Evolutionary conservation across 2,797 vertebrate genomes (phyloP).

Genomic region (Sebastes nivosus): DNA sequence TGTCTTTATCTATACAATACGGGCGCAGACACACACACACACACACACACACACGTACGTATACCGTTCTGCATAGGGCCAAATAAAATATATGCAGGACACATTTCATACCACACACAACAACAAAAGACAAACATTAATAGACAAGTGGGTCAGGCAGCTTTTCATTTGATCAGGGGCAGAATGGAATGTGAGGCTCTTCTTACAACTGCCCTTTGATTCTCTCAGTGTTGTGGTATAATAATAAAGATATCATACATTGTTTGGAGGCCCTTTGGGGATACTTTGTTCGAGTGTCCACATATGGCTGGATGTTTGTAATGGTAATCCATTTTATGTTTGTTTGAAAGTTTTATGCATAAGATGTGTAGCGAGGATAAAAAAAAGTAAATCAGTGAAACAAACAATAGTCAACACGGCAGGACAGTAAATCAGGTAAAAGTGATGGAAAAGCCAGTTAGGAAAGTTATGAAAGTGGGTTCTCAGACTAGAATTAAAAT

Average conservation of each 20-base stretch:
- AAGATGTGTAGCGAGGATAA: background rate
- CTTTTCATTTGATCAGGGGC: background rate
- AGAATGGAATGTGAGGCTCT: background rate
- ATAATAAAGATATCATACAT: background rate
- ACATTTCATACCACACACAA: background rate
- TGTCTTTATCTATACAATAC: background rate
- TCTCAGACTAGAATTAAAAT: background rate
- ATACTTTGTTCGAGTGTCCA: background rate
- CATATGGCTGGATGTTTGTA: background rate
- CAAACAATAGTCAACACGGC: background rate
- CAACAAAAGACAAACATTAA: background rate
- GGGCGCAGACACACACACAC: background rate
- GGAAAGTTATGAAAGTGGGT: background rate
- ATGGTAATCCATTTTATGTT: background rate
- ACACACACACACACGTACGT: background rate
- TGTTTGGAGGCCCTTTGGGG: background rate
- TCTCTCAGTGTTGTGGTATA: background rate
- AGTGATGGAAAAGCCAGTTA: background rate
- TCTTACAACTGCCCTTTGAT: background rate
- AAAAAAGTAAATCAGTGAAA: background rate
- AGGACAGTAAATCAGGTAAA: background rate
- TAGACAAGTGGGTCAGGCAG: background rate
- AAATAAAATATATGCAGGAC: background rate
- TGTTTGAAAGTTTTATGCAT: background rate
- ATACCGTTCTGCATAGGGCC: background rate